Conservation (phyloP, 2,888 invertebrate genomes). For the Creontiades dilutus region DNA sequence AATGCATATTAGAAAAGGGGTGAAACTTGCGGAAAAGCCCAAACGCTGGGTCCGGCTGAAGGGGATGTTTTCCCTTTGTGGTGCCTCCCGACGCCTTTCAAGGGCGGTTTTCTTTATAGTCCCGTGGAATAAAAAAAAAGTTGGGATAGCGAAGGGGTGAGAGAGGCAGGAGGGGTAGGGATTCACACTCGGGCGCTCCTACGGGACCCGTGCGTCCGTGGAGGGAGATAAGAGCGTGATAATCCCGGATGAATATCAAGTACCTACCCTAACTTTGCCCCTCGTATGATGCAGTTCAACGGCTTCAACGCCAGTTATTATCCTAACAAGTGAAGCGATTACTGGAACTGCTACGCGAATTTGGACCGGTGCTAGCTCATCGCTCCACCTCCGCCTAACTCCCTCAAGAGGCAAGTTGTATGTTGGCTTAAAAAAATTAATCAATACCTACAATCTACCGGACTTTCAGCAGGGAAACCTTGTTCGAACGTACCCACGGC, state of each 20-base stretch:
- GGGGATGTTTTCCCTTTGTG: constrained; percentile 50
- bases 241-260: constrained; percentile 50
- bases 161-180: neutral
- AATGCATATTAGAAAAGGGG: constrained; percentile 64
- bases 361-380: too few species aligned
- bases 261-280: constrained; percentile 2
- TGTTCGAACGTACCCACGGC: too few species aligned
- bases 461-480: too few species aligned
- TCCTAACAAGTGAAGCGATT: too few species aligned
- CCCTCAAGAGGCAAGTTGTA: too few species aligned
- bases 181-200: neutral
- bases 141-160: too few species aligned
- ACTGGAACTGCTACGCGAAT: too few species aligned
- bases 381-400: too few species aligned
- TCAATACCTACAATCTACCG: too few species aligned
- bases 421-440: too few species aligned
- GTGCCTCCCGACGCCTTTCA: constrained; percentile 16
- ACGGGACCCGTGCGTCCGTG: neutral
- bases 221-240: constrained; percentile 8
- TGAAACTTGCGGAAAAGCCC: constrained; percentile 43
- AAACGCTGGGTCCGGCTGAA: neutral
- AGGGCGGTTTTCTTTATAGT: constrained; percentile 41
- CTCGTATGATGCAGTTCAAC: neutral
- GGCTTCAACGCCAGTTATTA: neutral
- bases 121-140: neutral